Evolutionary conservation across 2,888 invertebrate species (phyloP).

Genomic region (Strigamia maritima): DNA sequence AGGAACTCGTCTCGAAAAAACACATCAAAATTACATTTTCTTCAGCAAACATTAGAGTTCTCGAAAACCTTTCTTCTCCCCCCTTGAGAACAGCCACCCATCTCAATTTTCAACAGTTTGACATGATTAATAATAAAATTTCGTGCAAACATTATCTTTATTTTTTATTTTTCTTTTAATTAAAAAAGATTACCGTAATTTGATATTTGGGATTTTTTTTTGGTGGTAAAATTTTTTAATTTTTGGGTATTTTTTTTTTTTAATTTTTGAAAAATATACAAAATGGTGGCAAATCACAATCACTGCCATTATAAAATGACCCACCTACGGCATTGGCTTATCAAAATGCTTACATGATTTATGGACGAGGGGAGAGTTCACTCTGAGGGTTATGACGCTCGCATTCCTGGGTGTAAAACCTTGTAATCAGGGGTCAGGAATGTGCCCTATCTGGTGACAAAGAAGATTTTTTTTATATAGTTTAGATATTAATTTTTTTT

Average conservation of each 20-base stretch:
- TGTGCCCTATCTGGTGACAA: conserved; percentile 34
- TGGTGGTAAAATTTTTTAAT: too few species aligned
- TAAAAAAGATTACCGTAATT: background rate
- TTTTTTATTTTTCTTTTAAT: conserved; percentile 6
- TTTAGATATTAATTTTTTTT: background rate
- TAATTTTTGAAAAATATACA: background rate
- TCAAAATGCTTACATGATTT: conserved; percentile 26
- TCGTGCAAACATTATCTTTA: background rate
- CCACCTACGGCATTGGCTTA: conserved; percentile 18
- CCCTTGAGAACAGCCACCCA: background rate
- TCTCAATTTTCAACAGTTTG: background rate
- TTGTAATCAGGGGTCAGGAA: conserved; percentile 34
- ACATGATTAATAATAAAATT: conserved; percentile 15
- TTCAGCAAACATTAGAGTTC: background rate
- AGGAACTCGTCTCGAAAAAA: conserved; percentile 31
- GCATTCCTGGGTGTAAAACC: conserved; percentile 34
- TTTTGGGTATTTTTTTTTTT: background rate
- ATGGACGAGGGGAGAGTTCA: conserved; percentile 28
- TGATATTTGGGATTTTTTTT: too few species aligned
- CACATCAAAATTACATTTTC: conserved; percentile 32
- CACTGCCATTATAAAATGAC: conserved; percentile 16
- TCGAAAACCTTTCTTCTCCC: background rate
- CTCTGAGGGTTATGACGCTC: conserved; percentile 27
- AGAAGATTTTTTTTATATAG: background rate
- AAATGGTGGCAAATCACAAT: background rate